Evolutionary conservation across 2,888 invertebrate genomes (phyloP), one percentile per base, ranked within the genome.

Genomic region (Timema cristinae): DNA sequence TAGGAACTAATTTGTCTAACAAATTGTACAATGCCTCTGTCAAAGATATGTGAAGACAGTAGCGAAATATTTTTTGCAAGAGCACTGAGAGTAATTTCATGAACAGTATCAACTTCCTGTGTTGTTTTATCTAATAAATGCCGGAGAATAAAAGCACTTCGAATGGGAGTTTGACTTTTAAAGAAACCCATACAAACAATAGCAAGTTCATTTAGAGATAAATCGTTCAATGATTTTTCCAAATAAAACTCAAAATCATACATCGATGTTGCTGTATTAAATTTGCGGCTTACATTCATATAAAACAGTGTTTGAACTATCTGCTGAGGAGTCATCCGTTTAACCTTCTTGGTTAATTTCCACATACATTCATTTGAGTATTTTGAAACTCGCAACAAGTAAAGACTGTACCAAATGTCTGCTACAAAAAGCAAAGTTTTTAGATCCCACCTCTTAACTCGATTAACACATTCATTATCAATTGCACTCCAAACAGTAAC

Each of bases 121-220:
- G 84, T 83, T 0, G 89, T 79, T 78, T 83, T 85, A 2, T 82
- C 76, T 52, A 90, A 86, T 1, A 90, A 83, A 69, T 83, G 82
- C 5, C 82, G 77, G 0, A 88, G 70, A 61, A 91, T 77, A 0
- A 81, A 78, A 5, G 79, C 76, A 79, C 83, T 86, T 74, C 86
- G 85, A 68, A 93, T 84, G 15, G 84, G 86, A 1, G 88, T 89
- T 82, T 89, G 86, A 15, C 89, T 89, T 83, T 93, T 93, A 78
- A 94, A 94, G 80, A 91, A 92, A 0, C 90, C 92, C 87, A 91
- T 88, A 6, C 89, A 86, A 76, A 91, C 85, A 13, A 93, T 85
- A 11, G 89, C 90, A 72, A 93, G 80, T 79, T 94, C 92, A 75
- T 89, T 86, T 7, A 89, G 76, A 47, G 83, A 84, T 79, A 91